phyloP scores from a whole-genome alignment of 2,113 vertebrate species.

The Electrona antarctica region DNA sequence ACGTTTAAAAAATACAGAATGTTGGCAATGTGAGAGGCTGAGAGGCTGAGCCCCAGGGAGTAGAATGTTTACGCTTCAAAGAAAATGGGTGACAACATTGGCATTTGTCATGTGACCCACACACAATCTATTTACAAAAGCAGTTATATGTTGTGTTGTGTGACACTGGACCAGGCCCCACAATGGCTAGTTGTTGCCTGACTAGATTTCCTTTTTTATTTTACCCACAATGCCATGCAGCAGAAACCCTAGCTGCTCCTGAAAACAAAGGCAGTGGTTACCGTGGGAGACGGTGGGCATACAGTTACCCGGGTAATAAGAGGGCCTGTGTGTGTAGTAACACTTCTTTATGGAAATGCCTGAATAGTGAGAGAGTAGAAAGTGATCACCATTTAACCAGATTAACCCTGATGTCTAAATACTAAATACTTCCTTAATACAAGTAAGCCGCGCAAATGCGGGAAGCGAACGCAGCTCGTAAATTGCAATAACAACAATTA shows the following conservation, averaged over 20 bases:
- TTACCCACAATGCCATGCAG: slow-evolving; percentile 32
- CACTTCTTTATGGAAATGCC: slow-evolving; percentile 24
- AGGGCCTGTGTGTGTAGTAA: slow-evolving; percentile 37
- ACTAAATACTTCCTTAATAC: too few species aligned
- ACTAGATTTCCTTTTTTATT: slow-evolving; percentile 30
- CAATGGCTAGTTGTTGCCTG: slow-evolving; percentile 23
- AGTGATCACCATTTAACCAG: neutral
- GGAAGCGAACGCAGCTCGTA: too few species aligned
- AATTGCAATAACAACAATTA: too few species aligned
- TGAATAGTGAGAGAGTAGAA: slow-evolving; percentile 20
- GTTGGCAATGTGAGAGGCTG: neutral
- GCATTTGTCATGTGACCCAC: neutral
- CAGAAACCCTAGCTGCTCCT: slow-evolving; percentile 73
- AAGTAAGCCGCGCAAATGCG: too few species aligned
- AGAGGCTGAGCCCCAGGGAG: neutral
- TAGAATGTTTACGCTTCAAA: neutral
- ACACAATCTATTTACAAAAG: neutral
- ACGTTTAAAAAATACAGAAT: slow-evolving; percentile 12
- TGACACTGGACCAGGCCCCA: slow-evolving; percentile 19
- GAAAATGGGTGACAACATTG: neutral
- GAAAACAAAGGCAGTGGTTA: slow-evolving; percentile 73
- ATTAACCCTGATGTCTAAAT: too few species aligned
- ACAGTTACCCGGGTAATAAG: slow-evolving; percentile 57
- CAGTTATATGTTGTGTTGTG: slow-evolving; percentile 12
- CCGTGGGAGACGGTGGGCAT: slow-evolving; percentile 50